Evolutionary conservation across 2,797 vertebrate species (phyloP).

Genomic region (Labeo calbasu): DNA sequence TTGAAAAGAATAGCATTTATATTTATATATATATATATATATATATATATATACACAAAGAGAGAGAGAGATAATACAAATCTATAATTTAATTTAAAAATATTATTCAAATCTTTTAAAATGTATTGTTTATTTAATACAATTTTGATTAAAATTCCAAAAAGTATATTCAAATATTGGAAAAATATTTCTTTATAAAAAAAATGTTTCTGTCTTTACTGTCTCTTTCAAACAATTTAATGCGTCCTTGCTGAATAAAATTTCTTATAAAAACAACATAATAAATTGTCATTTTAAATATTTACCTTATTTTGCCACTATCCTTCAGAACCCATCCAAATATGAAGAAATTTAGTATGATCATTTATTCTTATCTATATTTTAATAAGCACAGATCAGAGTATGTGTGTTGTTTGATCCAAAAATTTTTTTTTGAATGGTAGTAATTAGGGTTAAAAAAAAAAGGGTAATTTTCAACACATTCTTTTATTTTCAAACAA

Average conservation of each 20-base stretch:
- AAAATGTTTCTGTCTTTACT: not conserved
- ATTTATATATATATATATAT: no score
- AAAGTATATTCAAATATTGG: not conserved
- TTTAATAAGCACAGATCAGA: not conserved
- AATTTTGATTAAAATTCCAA: no score
- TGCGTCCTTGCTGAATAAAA: not conserved
- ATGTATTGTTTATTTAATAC: no score
- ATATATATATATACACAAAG: no score
- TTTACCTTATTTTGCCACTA: no score
- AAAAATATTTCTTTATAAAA: no score
- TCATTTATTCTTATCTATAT: not conserved
- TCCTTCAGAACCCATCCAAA: not conserved
- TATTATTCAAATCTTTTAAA: no score
- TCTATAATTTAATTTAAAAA: no score
- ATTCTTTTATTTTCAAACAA: not conserved
- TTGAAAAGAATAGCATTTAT: no score
- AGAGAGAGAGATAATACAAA: no score
- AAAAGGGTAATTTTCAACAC: not conserved
- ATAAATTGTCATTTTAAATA: no score
- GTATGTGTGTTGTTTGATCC: not conserved
- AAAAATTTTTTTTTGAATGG: not conserved
- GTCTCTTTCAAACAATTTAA: not conserved
- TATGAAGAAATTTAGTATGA: no score
- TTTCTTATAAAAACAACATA: not conserved
- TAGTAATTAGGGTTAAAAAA: not conserved